These are phyloP conservation scores for Struthidea cinerea DNA, from an alignment of 2,113 vertebrate genomes.

Conservation along the genomic window DNA sequence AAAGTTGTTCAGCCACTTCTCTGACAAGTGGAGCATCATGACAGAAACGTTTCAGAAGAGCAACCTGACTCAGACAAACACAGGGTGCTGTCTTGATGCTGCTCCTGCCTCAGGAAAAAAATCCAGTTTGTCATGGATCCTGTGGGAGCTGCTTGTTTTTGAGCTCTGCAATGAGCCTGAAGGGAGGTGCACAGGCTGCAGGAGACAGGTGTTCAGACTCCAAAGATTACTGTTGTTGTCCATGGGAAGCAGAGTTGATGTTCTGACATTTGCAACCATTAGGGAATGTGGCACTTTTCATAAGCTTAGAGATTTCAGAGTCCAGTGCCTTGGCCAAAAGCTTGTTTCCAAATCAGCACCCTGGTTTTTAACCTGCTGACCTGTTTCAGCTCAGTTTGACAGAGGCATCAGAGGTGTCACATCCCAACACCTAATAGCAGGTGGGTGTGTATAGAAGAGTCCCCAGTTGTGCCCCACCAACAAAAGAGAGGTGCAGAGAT, in stretches of 20 bases:
- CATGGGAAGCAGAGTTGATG: neutral
- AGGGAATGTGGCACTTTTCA: neutral
- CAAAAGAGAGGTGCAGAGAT: neutral
- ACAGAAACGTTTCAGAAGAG: neutral
- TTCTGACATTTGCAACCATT: neutral
- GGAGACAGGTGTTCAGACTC: neutral
- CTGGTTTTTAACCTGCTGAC: neutral
- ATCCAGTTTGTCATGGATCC: neutral
- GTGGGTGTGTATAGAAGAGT: neutral
- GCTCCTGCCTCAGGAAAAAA: neutral
- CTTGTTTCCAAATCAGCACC: neutral
- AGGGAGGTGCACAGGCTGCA: neutral
- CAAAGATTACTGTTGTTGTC: neutral
- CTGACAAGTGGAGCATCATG: neutral
- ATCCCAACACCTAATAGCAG: neutral
- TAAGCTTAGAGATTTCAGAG: neutral
- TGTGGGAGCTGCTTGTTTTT: neutral
- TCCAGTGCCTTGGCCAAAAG: neutral
- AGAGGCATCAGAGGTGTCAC: neutral
- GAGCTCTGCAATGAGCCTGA: neutral
- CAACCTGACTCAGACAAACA: neutral
- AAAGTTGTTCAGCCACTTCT: neutral
- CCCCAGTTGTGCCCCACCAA: neutral
- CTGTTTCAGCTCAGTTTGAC: neutral
- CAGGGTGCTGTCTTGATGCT: neutral